Evolutionary conservation across 2,888 invertebrate species (phyloP).

Genomic region (Ophion slaviceki): DNA sequence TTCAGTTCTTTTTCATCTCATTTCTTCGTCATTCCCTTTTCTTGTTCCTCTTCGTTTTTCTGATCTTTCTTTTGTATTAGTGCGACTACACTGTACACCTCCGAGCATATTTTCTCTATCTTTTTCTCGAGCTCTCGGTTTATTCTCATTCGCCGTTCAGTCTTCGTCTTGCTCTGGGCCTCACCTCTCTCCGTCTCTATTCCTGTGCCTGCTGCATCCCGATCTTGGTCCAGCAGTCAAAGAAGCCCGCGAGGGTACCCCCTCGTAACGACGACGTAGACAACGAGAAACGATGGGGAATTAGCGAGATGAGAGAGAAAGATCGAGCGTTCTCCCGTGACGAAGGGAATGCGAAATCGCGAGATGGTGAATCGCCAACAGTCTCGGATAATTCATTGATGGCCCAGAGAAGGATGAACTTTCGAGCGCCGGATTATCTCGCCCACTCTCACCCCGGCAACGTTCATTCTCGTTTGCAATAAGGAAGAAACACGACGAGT

Average conservation of each 20-base stretch:
- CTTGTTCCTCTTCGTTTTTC: constrained; percentile 39
- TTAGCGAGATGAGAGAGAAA: constrained; percentile 54
- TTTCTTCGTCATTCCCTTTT: constrained; percentile 46
- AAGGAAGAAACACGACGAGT: neutral
- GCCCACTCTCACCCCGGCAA: neutral
- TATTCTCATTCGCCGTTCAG: constrained; percentile 43
- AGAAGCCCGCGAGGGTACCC: constrained; percentile 63
- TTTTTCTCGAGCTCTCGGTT: constrained; percentile 28
- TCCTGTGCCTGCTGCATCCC: constrained; percentile 34
- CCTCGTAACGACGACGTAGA: constrained; percentile 62
- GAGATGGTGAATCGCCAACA: constrained; percentile 49
- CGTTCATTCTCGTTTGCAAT: constrained; percentile 12
- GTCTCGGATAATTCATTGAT: constrained; percentile 61
- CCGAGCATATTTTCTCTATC: constrained; percentile 39
- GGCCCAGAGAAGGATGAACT: constrained; percentile 45
- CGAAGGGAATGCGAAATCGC: constrained; percentile 62
- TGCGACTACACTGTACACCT: constrained; percentile 51
- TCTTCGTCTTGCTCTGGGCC: constrained; percentile 42
- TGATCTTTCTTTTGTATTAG: constrained; percentile 50
- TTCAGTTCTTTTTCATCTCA: constrained; percentile 44
- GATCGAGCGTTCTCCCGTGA: constrained; percentile 61
- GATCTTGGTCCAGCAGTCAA: constrained; percentile 66
- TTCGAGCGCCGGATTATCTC: neutral
- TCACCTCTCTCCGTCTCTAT: constrained; percentile 50
- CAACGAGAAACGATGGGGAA: constrained; percentile 61